A percentile compares a stretch with the other conserved stretches of the same genome.
Conservation (phyloP, 2,113 vertebrate species). For the Oophaga pumilio region DNA sequence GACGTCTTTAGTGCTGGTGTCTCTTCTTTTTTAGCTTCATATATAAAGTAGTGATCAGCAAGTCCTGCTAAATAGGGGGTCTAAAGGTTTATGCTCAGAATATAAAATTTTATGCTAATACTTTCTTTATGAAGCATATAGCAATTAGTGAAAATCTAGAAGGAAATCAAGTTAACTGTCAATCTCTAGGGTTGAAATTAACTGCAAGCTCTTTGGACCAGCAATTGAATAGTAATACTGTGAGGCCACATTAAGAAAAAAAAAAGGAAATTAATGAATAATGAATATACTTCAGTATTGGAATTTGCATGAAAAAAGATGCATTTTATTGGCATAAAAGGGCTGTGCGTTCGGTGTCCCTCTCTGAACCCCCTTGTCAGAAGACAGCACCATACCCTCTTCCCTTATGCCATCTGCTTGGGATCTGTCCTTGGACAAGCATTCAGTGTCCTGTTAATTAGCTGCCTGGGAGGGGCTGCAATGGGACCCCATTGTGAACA, state of each 20-base stretch:
- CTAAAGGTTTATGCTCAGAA: too few species aligned
- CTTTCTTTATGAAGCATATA: too few species aligned
- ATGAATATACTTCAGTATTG: constrained; percentile 30
- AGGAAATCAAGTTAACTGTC: neutral
- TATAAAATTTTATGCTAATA: too few species aligned
- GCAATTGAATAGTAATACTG: constrained; percentile 6
- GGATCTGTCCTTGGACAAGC: constrained; percentile 57
- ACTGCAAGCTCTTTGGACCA: constrained; percentile 45
- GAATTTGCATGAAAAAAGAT: constrained; percentile 55
- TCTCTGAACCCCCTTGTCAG: constrained; percentile 52
- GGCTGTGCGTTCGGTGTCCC: constrained; percentile 42
- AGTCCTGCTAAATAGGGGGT: too few species aligned
- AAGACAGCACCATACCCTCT: constrained; percentile 52
- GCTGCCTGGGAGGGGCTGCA: constrained; percentile 61
- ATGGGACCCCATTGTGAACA: constrained; percentile 65
- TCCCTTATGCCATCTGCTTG: constrained; percentile 54
- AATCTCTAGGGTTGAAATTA: neutral
- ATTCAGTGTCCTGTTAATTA: constrained; percentile 65
- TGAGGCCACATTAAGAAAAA: constrained; percentile 18
- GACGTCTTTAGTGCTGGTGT: too few species aligned
- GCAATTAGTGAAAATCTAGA: too few species aligned
- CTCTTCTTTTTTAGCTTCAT: too few species aligned
- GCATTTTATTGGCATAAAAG: constrained; percentile 55
- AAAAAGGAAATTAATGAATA: constrained; percentile 20
- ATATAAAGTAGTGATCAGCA: too few species aligned